phyloP scores from a whole-genome alignment of 2,113 vertebrate species.

The Cryptoleucopteryx plumbea region DNA sequence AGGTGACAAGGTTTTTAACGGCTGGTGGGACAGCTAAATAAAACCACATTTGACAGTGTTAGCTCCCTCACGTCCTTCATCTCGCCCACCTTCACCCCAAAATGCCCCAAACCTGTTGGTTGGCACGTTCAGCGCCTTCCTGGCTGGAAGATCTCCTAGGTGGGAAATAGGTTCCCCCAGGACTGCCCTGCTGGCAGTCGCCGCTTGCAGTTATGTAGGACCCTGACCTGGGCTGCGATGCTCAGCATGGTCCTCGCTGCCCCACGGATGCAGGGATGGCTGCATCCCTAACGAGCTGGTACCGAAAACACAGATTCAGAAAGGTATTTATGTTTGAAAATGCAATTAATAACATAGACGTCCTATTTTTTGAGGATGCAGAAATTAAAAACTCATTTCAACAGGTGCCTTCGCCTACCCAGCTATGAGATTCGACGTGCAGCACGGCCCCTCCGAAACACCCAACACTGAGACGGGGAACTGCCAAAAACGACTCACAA shows the following conservation, averaged over 20 bases:
- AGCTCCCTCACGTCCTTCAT: neutral
- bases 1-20: rapidly evolving
- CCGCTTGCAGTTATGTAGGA: neutral
- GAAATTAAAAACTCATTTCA: neutral
- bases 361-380: neutral
- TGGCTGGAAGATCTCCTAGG: neutral
- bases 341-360: rapidly evolving
- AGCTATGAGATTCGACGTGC: rapidly evolving
- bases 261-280: neutral
- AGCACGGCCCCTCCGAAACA: rapidly evolving
- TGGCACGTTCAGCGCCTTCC: neutral
- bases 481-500: rapidly evolving
- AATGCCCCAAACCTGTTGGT: neutral
- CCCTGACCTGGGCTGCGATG: rapidly evolving
- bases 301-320: rapidly evolving
- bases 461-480: rapidly evolving
- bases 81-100: neutral
- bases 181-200: neutral
- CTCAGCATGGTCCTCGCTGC: rapidly evolving
- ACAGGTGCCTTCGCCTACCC: neutral
- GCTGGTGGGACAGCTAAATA: neutral
- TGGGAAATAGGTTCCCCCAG: neutral
- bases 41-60: neutral
- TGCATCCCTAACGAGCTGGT: rapidly evolving
- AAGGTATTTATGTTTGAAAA: neutral